These are phyloP conservation scores for Syrphus vitripennis DNA, from an alignment of 2,888 invertebrate genomes.

Conservation along the genomic window DNA sequence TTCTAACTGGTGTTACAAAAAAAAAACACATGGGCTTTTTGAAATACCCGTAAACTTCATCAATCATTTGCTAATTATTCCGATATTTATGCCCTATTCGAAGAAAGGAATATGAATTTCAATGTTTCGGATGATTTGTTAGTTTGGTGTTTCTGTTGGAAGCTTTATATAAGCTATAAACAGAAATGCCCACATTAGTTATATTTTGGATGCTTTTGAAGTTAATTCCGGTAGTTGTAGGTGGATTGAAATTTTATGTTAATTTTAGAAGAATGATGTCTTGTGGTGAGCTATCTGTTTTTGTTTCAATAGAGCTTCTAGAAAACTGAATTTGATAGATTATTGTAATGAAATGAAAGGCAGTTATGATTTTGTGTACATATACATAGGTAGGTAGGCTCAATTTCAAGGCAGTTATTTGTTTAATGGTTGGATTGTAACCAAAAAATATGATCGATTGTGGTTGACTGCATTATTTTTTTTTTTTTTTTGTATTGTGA, in stretches of 20 bases:
- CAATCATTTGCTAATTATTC: constrained; percentile 48
- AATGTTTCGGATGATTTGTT: constrained; percentile 11
- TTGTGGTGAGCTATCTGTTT: not conserved
- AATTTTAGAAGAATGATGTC: not conserved
- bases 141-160: not conserved
- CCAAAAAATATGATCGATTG: constrained; percentile 23
- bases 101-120: constrained; percentile 3
- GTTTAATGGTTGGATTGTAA: not conserved
- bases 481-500: not conserved
- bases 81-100: not conserved
- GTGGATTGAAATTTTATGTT: constrained; percentile 5
- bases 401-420: not conserved
- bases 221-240: constrained; percentile 30
- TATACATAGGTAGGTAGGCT: too few relatives aligned
- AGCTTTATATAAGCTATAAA: not conserved
- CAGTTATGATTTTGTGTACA: not conserved
- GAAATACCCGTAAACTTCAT: constrained; percentile 16
- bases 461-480: not conserved
- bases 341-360: not conserved
- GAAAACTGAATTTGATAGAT: constrained; percentile 2
- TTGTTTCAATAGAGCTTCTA: not conserved
- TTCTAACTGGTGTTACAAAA: constrained; percentile 8
- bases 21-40: too few relatives aligned
- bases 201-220: not conserved
- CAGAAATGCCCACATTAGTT: not conserved